Evolutionary conservation across 2,888 invertebrate species (phyloP), one percentile per base, ranked within the genome.

Genomic region (Melangyna quadrimaculata): DNA sequence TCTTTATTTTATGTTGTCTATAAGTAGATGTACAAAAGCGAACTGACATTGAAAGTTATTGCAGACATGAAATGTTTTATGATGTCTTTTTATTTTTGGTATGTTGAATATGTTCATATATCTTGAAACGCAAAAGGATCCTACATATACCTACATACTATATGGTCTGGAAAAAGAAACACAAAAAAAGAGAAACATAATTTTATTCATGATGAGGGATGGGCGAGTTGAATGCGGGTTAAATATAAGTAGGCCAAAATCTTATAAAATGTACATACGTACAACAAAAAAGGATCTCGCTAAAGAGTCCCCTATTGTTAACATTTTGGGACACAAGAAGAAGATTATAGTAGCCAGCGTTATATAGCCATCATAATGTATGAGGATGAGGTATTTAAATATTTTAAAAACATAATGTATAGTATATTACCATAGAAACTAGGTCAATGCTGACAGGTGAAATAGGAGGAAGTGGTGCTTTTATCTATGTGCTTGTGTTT

Each of bases 31-130:
- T 19, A 32, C 57, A 57, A 32, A 57, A 19, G 24, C 24, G 43
- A 61, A 61, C 61, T 61, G 61, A 61, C 61, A 61, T 61, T 61
- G 61, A 43, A 61, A 61, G 40, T 61, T 61, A 61, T 61, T 61
- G 61, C 61, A 61, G 61, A 61, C 61, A 61, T 40, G 61, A 61
- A 61, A 59, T 37, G 37, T 59, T 59, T 59, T 59, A 55, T 55
- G 55, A 55, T 55, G 55, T 37, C 37, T 22, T 57, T 57, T 55
- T n/a, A 27, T 27, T 37, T 9, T 61, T 40, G 61, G 61, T 17
- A 61, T 61, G 61, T 61, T 61, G 5, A n/a, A n/a, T n/a, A n/a
- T n/a, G n/a, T n/a, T n/a, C n/a, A n/a, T n/a, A n/a, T 55, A 61
- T 61, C 40, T 27, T 61, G 61, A 40, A 27, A 61, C 24, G 40